Conservation (phyloP, 2,797 vertebrate genomes). For the Eulemur coronatus region DNA sequence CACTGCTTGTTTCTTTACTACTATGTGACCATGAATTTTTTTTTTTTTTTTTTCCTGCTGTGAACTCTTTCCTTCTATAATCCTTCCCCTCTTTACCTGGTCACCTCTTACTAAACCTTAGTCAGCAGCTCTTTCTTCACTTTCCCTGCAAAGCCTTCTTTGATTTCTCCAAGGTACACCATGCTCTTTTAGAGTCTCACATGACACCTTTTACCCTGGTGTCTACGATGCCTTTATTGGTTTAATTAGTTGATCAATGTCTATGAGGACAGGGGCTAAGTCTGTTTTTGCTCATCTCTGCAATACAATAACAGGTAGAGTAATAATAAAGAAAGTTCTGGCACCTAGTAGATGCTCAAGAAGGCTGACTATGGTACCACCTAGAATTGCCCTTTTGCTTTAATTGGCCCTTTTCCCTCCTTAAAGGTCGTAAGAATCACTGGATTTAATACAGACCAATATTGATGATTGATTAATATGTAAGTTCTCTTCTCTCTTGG, state of each 20-base stretch:
- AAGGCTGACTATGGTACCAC: neutral
- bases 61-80: neutral
- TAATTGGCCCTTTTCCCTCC: neutral
- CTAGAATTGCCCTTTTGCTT: neutral
- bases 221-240: neutral
- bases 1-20: neutral
- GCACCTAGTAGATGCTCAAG: neutral
- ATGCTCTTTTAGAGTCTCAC: neutral
- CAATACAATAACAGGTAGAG: neutral
- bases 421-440: constrained; percentile 4
- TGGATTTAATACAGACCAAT: neutral
- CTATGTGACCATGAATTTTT: neutral
- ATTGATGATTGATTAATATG: neutral
- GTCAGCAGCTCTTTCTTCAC: neutral
- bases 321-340: neutral
- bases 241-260: neutral
- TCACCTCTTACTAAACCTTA: neutral
- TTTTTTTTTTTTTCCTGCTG: neutral
- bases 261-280: neutral
- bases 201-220: neutral
- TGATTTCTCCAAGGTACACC: neutral
- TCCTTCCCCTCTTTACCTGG: neutral
- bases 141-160: neutral
- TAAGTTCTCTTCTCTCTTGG: neutral
- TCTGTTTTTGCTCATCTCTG: neutral